Percentiles rank a stretch among this genome's conserved stretches.
These are phyloP conservation scores for Mallotus villosus DNA, from an alignment of 2,797 vertebrate species.

Conservation along the genomic window DNA sequence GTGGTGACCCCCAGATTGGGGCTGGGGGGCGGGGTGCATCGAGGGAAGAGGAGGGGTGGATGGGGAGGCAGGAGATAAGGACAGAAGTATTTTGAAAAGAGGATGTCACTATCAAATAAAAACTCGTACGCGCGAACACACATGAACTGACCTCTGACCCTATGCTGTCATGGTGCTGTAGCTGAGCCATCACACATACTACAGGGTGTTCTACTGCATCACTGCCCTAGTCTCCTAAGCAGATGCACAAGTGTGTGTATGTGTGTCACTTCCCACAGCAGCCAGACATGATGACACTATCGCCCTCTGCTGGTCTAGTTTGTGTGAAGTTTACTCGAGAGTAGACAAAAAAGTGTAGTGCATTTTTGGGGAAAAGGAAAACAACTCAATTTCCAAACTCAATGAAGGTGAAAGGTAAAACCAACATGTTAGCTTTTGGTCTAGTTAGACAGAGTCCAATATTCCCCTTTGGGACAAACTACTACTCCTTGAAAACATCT, in stretches of 20 bases:
- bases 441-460: background rate
- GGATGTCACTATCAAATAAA: background rate
- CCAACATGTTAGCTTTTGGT: too few relatives aligned
- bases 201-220: slow-evolving; percentile 38
- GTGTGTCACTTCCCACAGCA: slow-evolving; percentile 9
- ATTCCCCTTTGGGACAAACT: background rate
- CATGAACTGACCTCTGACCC: slow-evolving; percentile 53
- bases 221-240: slow-evolving; percentile 62
- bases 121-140: slow-evolving; percentile 35
- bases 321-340: background rate
- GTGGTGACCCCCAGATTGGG: too few relatives aligned
- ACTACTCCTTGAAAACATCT: background rate
- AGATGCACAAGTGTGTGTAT: slow-evolving; percentile 40
- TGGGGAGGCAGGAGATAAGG: too few relatives aligned
- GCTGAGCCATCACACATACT: slow-evolving; percentile 41
- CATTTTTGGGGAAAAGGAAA: too few relatives aligned
- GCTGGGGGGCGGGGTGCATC: too few relatives aligned
- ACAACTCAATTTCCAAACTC: too few relatives aligned
- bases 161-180: slow-evolving; percentile 61
- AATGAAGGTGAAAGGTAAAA: too few relatives aligned
- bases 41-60: too few relatives aligned
- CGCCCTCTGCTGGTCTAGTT: slow-evolving; percentile 60
- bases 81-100: too few relatives aligned
- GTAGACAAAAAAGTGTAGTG: too few relatives aligned
- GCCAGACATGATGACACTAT: slow-evolving; percentile 32